Conservation (phyloP, 2,797 vertebrate genomes). For the Sebastolobus altivelis region DNA sequence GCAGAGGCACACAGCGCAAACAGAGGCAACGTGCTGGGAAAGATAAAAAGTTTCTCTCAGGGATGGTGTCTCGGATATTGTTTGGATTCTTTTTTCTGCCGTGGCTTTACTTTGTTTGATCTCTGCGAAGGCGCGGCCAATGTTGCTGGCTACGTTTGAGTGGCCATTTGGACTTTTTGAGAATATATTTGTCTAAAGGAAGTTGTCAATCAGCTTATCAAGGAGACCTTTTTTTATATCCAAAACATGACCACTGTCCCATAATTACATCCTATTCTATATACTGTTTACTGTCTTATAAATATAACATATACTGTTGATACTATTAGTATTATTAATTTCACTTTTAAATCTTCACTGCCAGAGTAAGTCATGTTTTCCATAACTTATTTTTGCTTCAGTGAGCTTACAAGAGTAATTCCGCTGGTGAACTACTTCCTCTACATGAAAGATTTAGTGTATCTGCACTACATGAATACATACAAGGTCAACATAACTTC, state of each 20-base stretch:
- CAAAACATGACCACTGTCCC: not conserved
- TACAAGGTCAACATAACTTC: not conserved
- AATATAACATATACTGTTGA: not conserved
- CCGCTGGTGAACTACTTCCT: not conserved
- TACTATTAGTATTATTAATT: not conserved
- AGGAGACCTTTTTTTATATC: not conserved
- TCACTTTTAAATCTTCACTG: slow-evolving; percentile 1
- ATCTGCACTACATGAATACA: not conserved
- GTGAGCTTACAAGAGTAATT: not conserved
- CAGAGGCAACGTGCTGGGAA: slow-evolving; percentile 54
- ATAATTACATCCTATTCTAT: not conserved
- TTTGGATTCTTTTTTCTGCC: slow-evolving; percentile 19
- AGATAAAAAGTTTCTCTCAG: slow-evolving; percentile 36
- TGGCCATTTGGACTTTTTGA: not conserved
- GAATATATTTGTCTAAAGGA: not conserved
- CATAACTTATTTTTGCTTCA: not conserved
- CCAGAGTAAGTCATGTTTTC: not conserved
- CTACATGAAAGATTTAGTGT: not conserved
- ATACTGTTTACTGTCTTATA: not conserved
- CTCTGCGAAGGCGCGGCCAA: slow-evolving; percentile 1
- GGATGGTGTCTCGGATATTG: slow-evolving; percentile 4
- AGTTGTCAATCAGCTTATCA: not conserved
- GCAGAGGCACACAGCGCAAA: slow-evolving; percentile 61
- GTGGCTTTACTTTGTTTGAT: slow-evolving; percentile 36
- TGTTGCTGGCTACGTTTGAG: not conserved